A percentile compares a stretch with the other conserved stretches of the same genome.
phyloP scores from a whole-genome alignment of 2,113 vertebrate genomes.

The Psilopogon haemacephalus region DNA sequence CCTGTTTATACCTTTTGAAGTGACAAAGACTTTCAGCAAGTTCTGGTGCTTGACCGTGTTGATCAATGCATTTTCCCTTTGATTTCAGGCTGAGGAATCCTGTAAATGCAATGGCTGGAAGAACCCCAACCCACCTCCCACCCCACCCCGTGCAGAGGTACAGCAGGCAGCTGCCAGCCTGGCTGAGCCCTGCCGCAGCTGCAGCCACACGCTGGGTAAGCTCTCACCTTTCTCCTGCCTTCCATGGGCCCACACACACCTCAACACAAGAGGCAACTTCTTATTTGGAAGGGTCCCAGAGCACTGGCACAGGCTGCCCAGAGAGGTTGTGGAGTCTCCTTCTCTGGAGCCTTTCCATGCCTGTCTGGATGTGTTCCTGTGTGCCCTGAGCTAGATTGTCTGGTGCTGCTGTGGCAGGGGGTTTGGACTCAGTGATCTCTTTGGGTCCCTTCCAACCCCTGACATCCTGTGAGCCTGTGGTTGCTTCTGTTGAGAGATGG shows the following conservation, averaged over 20 bases:
- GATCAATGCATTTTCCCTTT: neutral
- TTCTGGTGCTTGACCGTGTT: neutral
- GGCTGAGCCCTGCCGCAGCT: slow-evolving; percentile 93
- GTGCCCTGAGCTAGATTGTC: too few relatives aligned
- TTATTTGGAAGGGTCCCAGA: too few relatives aligned
- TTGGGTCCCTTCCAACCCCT: too few relatives aligned
- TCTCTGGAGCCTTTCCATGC: too few relatives aligned
- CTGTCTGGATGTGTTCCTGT: too few relatives aligned
- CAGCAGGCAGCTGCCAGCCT: slow-evolving; percentile 85
- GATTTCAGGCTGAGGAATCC: slow-evolving; percentile 90
- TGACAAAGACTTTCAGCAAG: rapidly evolving
- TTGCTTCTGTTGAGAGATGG: rapidly evolving
- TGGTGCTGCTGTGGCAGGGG: too few relatives aligned
- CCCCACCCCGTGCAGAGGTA: slow-evolving; percentile 90
- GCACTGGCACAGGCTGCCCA: too few relatives aligned
- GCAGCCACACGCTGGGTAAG: slow-evolving; percentile 91
- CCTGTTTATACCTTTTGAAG: neutral
- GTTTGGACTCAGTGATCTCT: too few relatives aligned
- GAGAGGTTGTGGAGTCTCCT: too few relatives aligned
- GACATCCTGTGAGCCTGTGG: too few relatives aligned
- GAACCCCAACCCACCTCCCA: slow-evolving; percentile 94
- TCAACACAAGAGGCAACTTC: too few relatives aligned
- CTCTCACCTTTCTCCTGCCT: rapidly evolving
- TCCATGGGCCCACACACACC: rapidly evolving
- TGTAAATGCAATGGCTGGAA: slow-evolving; percentile 99